Conservation (phyloP, 2,888 invertebrate genomes). For the Drepanosiphum platanoidis region DNA sequence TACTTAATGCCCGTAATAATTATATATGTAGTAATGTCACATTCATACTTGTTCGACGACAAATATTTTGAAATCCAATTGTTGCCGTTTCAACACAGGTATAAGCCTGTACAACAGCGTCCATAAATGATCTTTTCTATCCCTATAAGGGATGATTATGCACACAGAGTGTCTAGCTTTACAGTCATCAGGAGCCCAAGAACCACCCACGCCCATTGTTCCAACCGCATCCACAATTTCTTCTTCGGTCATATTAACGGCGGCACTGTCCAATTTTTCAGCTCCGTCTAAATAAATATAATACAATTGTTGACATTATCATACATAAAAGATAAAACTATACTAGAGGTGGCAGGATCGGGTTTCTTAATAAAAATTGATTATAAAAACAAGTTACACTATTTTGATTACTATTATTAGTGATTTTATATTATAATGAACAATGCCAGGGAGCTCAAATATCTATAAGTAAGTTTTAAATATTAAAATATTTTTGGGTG, state of each 20-base stretch:
- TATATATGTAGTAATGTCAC: not conserved
- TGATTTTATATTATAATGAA: no score
- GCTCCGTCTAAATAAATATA: slow-evolving; percentile 25
- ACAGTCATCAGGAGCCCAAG: slow-evolving; percentile 69
- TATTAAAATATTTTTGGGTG: no score
- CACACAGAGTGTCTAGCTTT: slow-evolving; percentile 70
- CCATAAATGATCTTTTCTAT: slow-evolving; percentile 68
- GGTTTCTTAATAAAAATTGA: no score
- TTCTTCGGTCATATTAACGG: slow-evolving; percentile 61
- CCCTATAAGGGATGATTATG: slow-evolving; percentile 72
- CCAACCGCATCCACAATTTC: slow-evolving; percentile 61
- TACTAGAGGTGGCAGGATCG: no score
- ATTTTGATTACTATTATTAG: no score
- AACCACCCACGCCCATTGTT: slow-evolving; percentile 68
- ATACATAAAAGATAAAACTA: no score
- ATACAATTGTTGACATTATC: not conserved
- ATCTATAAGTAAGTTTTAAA: no score
- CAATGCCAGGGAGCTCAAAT: no score
- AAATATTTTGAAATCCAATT: slow-evolving; percentile 69
- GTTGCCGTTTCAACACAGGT: slow-evolving; percentile 70
- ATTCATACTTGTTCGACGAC: slow-evolving; percentile 70
- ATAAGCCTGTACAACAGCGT: slow-evolving; percentile 69
- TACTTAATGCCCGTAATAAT: no score
- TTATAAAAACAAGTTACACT: no score
- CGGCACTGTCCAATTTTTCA: slow-evolving; percentile 45